These are phyloP conservation scores for Oxyteleia sp. DNA, from an alignment of 2,888 invertebrate genomes.

Conservation along the genomic window DNA sequence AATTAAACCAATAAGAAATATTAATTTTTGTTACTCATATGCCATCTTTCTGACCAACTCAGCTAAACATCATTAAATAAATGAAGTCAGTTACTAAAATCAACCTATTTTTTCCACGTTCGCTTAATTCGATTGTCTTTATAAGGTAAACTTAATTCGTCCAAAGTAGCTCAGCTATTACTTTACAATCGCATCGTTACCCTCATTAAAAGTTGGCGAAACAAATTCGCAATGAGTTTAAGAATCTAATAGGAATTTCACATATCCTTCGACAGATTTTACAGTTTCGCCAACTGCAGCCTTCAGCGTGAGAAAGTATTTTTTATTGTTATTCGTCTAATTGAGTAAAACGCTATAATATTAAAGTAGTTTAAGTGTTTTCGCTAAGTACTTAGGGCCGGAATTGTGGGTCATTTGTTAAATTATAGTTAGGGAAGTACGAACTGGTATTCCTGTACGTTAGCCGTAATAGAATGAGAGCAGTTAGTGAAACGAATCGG, in stretches of 20 bases:
- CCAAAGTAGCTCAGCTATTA: background rate
- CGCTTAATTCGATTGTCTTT: background rate
- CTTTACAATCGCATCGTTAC: background rate
- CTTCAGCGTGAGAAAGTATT: conserved; percentile 42
- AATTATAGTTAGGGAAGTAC: conserved; percentile 39
- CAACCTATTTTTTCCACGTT: too few species aligned
- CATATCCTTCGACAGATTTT: conserved; percentile 21
- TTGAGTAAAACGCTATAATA: conserved; percentile 57
- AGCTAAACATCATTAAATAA: too few species aligned
- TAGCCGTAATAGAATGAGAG: background rate
- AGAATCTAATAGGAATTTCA: conserved; percentile 8
- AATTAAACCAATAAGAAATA: too few species aligned
- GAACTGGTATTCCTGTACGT: conserved; percentile 24
- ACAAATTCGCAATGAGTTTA: conserved; percentile 1
- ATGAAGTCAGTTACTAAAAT: too few species aligned
- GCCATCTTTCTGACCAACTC: too few species aligned
- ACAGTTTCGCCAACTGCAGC: conserved; percentile 19
- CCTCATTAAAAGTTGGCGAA: conserved; percentile 20
- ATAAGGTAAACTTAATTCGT: background rate
- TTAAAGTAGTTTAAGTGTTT: conserved; percentile 61
- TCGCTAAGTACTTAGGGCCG: conserved; percentile 24
- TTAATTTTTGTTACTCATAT: too few species aligned
- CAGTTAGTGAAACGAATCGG: background rate
- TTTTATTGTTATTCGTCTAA: conserved; percentile 52
- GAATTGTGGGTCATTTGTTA: conserved; percentile 52